phyloP scores from a whole-genome alignment of 2,888 invertebrate species.

The Phymatocera aterrima region DNA sequence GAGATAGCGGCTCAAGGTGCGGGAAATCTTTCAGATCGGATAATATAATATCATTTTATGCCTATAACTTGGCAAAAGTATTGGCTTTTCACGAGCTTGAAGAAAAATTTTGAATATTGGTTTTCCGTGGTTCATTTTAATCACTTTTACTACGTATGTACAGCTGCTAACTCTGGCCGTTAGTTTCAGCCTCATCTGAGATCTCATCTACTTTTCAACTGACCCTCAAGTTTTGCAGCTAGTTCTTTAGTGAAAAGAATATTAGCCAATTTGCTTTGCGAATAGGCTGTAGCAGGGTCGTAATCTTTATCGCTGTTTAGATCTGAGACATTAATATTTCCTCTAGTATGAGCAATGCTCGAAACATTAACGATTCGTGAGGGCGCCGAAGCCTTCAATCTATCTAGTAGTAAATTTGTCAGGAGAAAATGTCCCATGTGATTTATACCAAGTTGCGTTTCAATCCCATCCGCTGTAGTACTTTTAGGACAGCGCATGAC shows the following conservation, averaged over 20 bases:
- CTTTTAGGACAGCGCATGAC: conserved; percentile 84
- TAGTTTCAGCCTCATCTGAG: too few relatives aligned
- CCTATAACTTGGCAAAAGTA: too few relatives aligned
- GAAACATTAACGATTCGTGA: conserved; percentile 87
- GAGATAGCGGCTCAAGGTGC: too few relatives aligned
- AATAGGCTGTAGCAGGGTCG: conserved; percentile 81
- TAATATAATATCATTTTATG: too few relatives aligned
- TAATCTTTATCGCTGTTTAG: conserved; percentile 82
- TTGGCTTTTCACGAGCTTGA: too few relatives aligned
- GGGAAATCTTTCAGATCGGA: too few relatives aligned
- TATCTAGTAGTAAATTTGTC: conserved; percentile 84
- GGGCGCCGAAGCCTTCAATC: conserved; percentile 81
- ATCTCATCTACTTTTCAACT: too few relatives aligned
- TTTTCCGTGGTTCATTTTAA: too few relatives aligned
- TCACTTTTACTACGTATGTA: too few relatives aligned
- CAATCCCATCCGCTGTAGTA: conserved; percentile 87
- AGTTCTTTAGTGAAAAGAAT: conserved; percentile 85
- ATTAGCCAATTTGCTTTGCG: conserved; percentile 89
- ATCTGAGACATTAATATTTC: conserved; percentile 82
- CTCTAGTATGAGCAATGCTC: conserved; percentile 82
- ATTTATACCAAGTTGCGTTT: conserved; percentile 88
- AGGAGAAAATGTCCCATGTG: conserved; percentile 89
- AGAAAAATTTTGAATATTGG: too few relatives aligned
- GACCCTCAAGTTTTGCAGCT: conserved; percentile 80
- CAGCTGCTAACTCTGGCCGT: too few relatives aligned